Conservation (phyloP, 2,888 invertebrate species). For the Eupithecia subfuscata region DNA sequence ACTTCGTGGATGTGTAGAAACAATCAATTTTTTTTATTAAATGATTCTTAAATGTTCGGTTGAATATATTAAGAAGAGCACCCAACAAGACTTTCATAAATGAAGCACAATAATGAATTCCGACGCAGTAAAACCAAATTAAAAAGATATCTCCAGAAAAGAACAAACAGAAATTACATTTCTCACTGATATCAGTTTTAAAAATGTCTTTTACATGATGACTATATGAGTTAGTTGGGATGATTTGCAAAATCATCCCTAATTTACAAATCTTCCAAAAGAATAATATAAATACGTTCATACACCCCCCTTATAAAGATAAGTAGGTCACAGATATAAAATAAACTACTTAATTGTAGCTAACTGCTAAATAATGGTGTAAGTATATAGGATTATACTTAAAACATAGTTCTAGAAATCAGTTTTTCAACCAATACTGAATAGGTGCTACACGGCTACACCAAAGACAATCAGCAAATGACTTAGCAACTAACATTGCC, state of each 20-base stretch:
- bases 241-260: constrained; percentile 33
- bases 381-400: constrained; percentile 73
- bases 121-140: background rate
- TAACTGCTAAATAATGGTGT: constrained; percentile 74
- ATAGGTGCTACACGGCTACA: constrained; percentile 62
- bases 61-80: background rate
- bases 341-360: constrained; percentile 68
- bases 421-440: constrained; percentile 79
- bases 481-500: constrained; percentile 25
- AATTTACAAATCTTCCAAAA: constrained; percentile 43
- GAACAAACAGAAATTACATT: constrained; percentile 10
- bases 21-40: background rate
- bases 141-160: background rate
- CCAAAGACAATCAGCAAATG: constrained; percentile 23
- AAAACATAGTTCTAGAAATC: constrained; percentile 69
- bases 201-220: constrained; percentile 31
- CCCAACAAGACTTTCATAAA: background rate
- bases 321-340: constrained; percentile 53
- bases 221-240: constrained; percentile 19
- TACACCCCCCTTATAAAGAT: constrained; percentile 38
- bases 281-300: constrained; percentile 33
- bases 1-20: background rate
- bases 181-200: constrained; percentile 28
- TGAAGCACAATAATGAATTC: background rate
- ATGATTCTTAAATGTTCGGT: background rate